Evolutionary conservation across 2,888 invertebrate genomes (phyloP).

Genomic region (Cryptosula pallasiana): DNA sequence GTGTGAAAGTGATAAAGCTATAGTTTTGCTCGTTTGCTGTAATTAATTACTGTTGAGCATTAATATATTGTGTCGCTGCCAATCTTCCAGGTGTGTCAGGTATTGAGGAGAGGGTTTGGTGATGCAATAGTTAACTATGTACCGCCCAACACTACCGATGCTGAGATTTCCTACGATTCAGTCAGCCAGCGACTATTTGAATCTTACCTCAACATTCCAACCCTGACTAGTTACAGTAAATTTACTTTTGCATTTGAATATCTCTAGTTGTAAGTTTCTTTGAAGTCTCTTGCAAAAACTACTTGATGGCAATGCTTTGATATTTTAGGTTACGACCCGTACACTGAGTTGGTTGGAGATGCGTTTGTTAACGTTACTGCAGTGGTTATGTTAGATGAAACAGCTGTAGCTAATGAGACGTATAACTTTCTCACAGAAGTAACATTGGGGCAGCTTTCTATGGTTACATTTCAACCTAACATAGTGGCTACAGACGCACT

Average conservation of each 20-base stretch:
- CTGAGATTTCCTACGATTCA: neutral
- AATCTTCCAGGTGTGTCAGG: neutral
- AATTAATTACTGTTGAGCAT: too few relatives aligned
- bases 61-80: too few relatives aligned
- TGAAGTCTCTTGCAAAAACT: too few relatives aligned
- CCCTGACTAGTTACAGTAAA: neutral
- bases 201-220: neutral
- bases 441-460: neutral
- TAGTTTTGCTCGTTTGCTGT: too few relatives aligned
- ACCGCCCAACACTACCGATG: slow-evolving; percentile 9
- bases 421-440: neutral
- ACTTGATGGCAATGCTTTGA: too few relatives aligned
- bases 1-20: too few relatives aligned
- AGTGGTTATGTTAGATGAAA: neutral
- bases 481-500: neutral
- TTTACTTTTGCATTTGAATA: too few relatives aligned
- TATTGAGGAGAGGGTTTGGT: neutral
- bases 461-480: neutral
- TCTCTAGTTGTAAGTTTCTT: too few relatives aligned
- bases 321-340: neutral
- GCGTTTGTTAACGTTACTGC: neutral
- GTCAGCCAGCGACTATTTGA: neutral
- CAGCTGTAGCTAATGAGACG: neutral
- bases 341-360: neutral
- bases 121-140: neutral